Conservation (phyloP, 2,888 invertebrate species). For the Calliopum simillimum region DNA sequence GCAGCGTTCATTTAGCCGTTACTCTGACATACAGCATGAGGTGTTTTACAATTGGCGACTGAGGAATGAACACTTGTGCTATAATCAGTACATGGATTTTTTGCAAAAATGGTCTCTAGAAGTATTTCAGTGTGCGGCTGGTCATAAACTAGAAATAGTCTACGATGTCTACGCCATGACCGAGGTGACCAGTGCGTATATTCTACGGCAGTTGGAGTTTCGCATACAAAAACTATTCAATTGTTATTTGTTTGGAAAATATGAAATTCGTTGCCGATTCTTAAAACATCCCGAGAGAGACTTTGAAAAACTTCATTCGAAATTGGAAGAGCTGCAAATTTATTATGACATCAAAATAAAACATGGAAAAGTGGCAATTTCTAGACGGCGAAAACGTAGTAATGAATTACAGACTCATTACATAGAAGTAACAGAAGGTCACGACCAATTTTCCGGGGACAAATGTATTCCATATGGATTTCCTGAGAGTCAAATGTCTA, state of each 20-base stretch:
- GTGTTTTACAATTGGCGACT: conserved; percentile 51
- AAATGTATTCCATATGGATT: conserved; percentile 57
- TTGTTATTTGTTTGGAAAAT: conserved; percentile 56
- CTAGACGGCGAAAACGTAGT: conserved; percentile 37
- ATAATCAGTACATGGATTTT: conserved; percentile 56
- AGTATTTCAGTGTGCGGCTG: conserved; percentile 55
- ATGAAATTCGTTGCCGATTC: conserved; percentile 58
- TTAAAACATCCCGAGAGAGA: conserved; percentile 56
- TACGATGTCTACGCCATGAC: conserved; percentile 61
- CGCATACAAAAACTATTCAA: conserved; percentile 60
- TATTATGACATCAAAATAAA: conserved; percentile 60
- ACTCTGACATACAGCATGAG: conserved; percentile 54
- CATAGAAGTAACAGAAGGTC: not conserved
- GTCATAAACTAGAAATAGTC: conserved; percentile 48
- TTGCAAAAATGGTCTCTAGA: conserved; percentile 55
- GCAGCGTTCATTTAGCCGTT: conserved; percentile 52
- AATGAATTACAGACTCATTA: not conserved
- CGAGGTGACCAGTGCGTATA: conserved; percentile 55
- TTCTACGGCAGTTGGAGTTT: conserved; percentile 60
- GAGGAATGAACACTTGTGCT: conserved; percentile 51
- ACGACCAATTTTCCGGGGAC: not conserved
- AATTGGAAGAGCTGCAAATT: conserved; percentile 59
- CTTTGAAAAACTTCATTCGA: conserved; percentile 54
- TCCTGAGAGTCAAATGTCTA: conserved; percentile 54
- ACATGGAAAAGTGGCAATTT: conserved; percentile 47